Evolutionary conservation across 2,888 invertebrate genomes (phyloP).

Genomic region (Lepidochitona cinerea): DNA sequence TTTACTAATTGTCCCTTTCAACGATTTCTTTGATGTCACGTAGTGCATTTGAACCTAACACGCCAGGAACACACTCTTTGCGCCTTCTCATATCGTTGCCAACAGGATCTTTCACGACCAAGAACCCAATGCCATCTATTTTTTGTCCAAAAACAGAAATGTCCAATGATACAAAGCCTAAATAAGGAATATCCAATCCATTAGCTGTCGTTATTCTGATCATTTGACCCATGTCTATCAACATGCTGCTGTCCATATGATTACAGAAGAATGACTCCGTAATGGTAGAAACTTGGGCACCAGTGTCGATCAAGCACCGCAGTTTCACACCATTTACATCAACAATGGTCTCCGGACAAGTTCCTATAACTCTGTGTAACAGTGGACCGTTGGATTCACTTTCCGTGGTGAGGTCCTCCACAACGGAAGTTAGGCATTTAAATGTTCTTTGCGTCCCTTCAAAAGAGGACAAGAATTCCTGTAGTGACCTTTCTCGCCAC

Average conservation of each 20-base stretch:
- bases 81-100: neutral
- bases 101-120: neutral
- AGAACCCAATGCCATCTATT: neutral
- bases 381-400: slow-evolving; percentile 4
- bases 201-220: neutral
- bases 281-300: slow-evolving; percentile 1
- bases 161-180: neutral
- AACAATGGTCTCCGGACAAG: slow-evolving; percentile 18
- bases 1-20: neutral
- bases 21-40: neutral
- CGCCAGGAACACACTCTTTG: neutral
- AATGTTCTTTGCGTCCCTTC: too few species aligned
- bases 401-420: slow-evolving; percentile 15
- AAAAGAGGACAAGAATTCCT: neutral
- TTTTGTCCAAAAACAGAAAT: neutral
- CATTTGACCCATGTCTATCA: neutral
- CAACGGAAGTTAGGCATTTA: slow-evolving; percentile 9
- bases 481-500: neutral
- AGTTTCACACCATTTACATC: neutral
- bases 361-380: slow-evolving; percentile 15
- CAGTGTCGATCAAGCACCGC: slow-evolving; percentile 1
- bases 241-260: neutral
- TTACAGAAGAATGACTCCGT: neutral
- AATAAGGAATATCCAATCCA: neutral
- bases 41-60: neutral